A percentile compares a stretch with the other conserved stretches of the same genome.
phyloP scores from a whole-genome alignment of 1,140 invertebrate genomes.

The Pachypsylla venusta region DNA sequence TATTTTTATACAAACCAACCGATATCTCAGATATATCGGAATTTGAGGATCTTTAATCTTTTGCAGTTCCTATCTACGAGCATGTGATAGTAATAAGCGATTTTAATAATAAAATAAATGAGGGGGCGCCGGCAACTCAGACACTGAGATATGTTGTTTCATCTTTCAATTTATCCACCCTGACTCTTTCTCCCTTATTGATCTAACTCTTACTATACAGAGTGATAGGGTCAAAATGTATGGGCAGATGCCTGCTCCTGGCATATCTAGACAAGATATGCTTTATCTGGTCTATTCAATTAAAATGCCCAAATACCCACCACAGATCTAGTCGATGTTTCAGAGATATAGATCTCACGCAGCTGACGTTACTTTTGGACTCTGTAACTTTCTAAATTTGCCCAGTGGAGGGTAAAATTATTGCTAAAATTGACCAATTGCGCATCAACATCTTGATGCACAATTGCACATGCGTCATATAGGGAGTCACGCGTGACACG shows the following conservation, averaged over 20 bases:
- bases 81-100: no score
- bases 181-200: not conserved
- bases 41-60: no score
- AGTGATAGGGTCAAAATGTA: constrained; percentile 3
- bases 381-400: no score
- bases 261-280: not conserved
- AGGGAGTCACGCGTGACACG: not conserved
- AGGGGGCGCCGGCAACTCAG: no score
- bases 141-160: not conserved
- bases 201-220: not conserved
- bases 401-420: no score
- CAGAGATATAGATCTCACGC: not conserved
- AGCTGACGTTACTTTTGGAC: no score
- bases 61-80: no score
- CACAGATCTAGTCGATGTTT: no score
- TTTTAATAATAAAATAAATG: no score
- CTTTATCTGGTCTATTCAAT: not conserved
- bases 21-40: no score
- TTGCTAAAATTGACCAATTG: not conserved
- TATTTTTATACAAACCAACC: no score
- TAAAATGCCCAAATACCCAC: constrained; percentile 1
- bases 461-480: not conserved
- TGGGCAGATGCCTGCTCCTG: not conserved
- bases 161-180: not conserved
- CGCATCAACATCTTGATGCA: no score